A percentile compares a stretch with the other conserved stretches of the same genome.
phyloP scores from a whole-genome alignment of 2,797 vertebrate genomes.

The Poliocrania exsul region DNA sequence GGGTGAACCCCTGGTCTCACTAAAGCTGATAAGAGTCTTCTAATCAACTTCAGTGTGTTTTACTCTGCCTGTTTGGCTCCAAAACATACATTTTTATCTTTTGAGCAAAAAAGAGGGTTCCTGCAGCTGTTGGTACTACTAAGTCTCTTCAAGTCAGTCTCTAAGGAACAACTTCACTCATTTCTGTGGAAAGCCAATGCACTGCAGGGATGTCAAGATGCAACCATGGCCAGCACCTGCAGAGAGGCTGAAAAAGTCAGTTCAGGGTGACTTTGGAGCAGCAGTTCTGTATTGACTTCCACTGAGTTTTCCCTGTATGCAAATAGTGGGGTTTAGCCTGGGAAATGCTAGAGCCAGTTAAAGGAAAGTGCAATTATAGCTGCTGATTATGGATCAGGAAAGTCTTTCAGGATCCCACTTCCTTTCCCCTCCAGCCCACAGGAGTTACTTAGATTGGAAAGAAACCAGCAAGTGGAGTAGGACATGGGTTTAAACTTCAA shows the following conservation, averaged over 20 bases:
- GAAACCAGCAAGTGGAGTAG: neutral
- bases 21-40: neutral
- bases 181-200: neutral
- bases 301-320: neutral
- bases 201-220: constrained; percentile 13
- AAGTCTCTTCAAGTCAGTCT: constrained; percentile 16
- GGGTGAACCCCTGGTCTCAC: neutral
- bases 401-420: neutral
- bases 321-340: neutral
- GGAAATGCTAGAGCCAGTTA: neutral
- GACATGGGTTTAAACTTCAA: neutral
- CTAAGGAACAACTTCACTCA: neutral
- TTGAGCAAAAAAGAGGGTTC: constrained; percentile 14
- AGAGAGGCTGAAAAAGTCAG: constrained; percentile 30
- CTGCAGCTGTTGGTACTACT: neutral
- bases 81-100: constrained; percentile 20
- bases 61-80: neutral
- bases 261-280: neutral
- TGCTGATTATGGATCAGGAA: neutral
- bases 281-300: neutral
- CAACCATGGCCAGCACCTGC: neutral
- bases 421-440: neutral
- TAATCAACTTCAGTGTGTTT: neutral
- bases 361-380: neutral
- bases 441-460: neutral